phyloP scores from a whole-genome alignment of 2,797 vertebrate species.

The Sebastes nivosus region DNA sequence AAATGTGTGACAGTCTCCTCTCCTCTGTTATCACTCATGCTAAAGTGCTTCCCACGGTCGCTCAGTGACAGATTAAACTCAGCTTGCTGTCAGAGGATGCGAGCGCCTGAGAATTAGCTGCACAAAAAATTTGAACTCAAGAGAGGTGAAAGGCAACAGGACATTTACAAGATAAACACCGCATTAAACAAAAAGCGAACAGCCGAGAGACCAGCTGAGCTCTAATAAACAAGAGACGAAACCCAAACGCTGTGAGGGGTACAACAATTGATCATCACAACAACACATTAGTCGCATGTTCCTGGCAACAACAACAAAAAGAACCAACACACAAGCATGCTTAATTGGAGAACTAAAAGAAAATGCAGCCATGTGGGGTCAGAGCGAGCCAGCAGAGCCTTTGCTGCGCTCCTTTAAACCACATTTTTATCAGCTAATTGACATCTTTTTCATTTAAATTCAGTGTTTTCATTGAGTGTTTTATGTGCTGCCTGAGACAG shows the following conservation, averaged over 20 bases:
- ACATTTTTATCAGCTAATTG: conserved; percentile 25
- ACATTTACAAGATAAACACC: conserved; percentile 27
- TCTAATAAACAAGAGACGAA: conserved; percentile 25
- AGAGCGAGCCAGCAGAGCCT: background rate
- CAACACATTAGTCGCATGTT: background rate
- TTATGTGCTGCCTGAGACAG: conserved; percentile 9
- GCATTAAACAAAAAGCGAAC: conserved; percentile 19
- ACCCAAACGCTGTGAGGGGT: conserved; percentile 5
- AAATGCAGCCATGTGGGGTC: conserved; percentile 19
- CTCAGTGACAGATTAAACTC: conserved; percentile 24
- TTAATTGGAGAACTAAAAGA: conserved; percentile 37
- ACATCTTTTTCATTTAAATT: conserved; percentile 29
- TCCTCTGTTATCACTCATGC: conserved; percentile 11
- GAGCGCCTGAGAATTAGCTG: conserved; percentile 16
- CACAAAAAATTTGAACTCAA: background rate
- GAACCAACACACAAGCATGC: conserved; percentile 19
- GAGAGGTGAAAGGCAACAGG: background rate
- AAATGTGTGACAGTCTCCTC: conserved; percentile 4
- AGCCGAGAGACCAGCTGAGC: background rate
- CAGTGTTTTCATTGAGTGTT: background rate
- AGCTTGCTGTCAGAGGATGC: background rate
- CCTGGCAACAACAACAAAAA: conserved; percentile 5
- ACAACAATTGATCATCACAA: conserved; percentile 37
- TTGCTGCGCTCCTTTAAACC: conserved; percentile 1
- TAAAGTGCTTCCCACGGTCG: conserved; percentile 8